These are phyloP conservation scores for Stenurella melanura DNA, from an alignment of 2,888 invertebrate genomes.

Conservation along the genomic window DNA sequence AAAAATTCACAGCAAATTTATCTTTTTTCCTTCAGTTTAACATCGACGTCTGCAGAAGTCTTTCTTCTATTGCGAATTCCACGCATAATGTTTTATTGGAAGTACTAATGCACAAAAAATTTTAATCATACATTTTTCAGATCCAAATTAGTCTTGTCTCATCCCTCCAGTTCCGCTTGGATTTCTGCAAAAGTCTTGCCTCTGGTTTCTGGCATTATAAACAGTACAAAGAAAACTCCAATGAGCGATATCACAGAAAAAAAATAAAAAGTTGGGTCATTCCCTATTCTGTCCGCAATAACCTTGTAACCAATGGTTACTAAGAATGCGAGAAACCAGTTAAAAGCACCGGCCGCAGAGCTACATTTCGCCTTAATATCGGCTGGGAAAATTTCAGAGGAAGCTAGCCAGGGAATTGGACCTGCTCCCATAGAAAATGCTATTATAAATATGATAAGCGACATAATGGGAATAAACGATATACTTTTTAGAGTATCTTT, in stretches of 20 bases:
- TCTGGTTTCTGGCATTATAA: constrained; percentile 68
- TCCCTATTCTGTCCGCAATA: constrained; percentile 76
- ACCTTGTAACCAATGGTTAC: constrained; percentile 84
- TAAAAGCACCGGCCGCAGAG: constrained; percentile 87
- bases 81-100: not conserved
- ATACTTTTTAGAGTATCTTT: constrained; percentile 74
- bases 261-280: constrained; percentile 83
- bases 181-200: constrained; percentile 66
- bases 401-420: constrained; percentile 92
- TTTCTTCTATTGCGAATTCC: no score
- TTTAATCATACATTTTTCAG: not conserved
- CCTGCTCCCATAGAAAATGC: constrained; percentile 90
- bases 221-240: constrained; percentile 79
- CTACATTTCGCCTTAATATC: constrained; percentile 87
- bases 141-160: no score
- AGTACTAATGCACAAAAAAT: not conserved
- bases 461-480: constrained; percentile 84
- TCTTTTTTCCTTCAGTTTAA: no score
- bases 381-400: constrained; percentile 87
- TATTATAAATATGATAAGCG: constrained; percentile 84
- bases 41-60: no score
- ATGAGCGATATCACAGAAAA: constrained; percentile 81
- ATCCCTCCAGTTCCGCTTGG: constrained; percentile 48
- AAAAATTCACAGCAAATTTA: no score
- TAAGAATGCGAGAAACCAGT: constrained; percentile 88